These are phyloP conservation scores for Selenia dentaria DNA, from an alignment of 2,888 invertebrate genomes.

Conservation along the genomic window DNA sequence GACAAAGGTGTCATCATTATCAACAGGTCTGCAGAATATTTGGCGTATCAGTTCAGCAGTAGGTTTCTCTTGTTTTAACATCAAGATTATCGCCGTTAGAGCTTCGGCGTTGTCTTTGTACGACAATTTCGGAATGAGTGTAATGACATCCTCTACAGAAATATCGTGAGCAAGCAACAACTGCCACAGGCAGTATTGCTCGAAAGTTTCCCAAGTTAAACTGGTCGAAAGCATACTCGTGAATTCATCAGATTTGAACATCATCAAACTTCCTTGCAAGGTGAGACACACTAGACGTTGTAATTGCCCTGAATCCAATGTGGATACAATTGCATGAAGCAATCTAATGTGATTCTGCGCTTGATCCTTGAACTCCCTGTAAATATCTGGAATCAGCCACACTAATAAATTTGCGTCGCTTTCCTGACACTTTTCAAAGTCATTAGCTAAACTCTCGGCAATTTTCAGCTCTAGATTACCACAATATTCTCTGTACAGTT, in stretches of 20 bases:
- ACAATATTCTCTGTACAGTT: slow-evolving; percentile 95
- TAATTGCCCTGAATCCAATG: slow-evolving; percentile 95
- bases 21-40: slow-evolving; percentile 90
- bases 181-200: slow-evolving; percentile 99
- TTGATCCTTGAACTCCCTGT: slow-evolving; percentile 94
- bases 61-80: slow-evolving; percentile 96
- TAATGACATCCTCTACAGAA: slow-evolving; percentile 94
- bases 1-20: slow-evolving; percentile 93
- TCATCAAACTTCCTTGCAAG: slow-evolving; percentile 93
- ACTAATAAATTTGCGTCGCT: slow-evolving; percentile 95
- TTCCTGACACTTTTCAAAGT: slow-evolving; percentile 95
- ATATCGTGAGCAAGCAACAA: slow-evolving; percentile 97
- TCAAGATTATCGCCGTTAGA: slow-evolving; percentile 93
- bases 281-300: slow-evolving; percentile 96
- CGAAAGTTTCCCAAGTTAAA: slow-evolving; percentile 97
- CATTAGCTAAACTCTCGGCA: slow-evolving; percentile 89
- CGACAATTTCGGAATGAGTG: slow-evolving; percentile 90
- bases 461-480: slow-evolving; percentile 90
- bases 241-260: slow-evolving; percentile 92
- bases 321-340: slow-evolving; percentile 94
- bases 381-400: slow-evolving; percentile 96
- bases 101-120: slow-evolving; percentile 96
- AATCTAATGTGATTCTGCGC: slow-evolving; percentile 95
- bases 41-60: slow-evolving; percentile 93
- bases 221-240: slow-evolving; percentile 91